Conservation (phyloP, 2,797 vertebrate species). For the Fundulus diaphanus region DNA sequence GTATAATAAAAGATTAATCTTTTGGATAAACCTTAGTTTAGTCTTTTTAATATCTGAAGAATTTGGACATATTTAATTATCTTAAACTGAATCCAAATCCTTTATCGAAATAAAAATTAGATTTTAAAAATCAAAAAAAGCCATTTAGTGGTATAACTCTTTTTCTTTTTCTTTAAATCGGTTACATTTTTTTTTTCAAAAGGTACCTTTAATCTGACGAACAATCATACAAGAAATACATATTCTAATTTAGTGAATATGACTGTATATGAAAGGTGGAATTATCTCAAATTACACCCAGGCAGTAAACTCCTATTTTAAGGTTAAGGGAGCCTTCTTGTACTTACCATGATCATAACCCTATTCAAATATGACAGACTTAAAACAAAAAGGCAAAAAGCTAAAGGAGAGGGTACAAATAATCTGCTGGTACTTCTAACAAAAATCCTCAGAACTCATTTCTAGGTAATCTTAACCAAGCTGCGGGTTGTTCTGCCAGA, state of each 20-base stretch:
- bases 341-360: constrained; percentile 41
- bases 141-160: too few species aligned
- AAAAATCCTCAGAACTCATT: constrained; percentile 21
- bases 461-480: neutral
- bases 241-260: too few species aligned
- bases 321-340: constrained; percentile 48
- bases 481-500: constrained; percentile 21
- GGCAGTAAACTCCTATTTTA: constrained; percentile 37
- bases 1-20: constrained; percentile 11
- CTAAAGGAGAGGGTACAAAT: constrained; percentile 32
- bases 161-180: neutral
- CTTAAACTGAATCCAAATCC: constrained; percentile 1
- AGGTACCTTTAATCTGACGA: too few species aligned
- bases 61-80: constrained; percentile 17
- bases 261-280: constrained; percentile 30
- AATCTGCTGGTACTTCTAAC: constrained; percentile 14
- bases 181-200: too few species aligned
- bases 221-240: too few species aligned
- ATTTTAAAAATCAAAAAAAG: too few species aligned
- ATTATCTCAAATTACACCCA: constrained; percentile 59
- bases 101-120: neutral
- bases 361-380: constrained; percentile 36
- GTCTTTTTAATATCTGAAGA: constrained; percentile 12
- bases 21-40: constrained; percentile 22
- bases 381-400: constrained; percentile 30